Evolutionary conservation across 2,113 vertebrate genomes (phyloP).

Genomic region (Notarius lentiginosus): DNA sequence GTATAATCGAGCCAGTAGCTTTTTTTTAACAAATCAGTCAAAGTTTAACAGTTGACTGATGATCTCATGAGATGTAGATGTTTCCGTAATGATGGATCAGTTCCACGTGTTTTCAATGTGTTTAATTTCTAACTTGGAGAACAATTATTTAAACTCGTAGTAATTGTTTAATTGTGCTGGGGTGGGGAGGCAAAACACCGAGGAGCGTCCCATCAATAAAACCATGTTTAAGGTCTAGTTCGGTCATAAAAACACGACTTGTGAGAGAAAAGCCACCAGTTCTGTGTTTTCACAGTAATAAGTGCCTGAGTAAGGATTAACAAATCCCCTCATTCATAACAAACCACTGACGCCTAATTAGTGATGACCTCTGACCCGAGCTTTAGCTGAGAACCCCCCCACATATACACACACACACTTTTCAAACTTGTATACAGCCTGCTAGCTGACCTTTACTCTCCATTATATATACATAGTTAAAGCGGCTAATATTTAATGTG

Average conservation of each 20-base stretch:
- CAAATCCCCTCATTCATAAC: background rate
- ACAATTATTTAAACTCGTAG: background rate
- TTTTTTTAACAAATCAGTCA: background rate
- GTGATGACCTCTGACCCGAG: conserved; percentile 15
- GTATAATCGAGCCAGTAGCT: background rate
- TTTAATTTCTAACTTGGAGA: background rate
- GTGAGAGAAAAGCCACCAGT: background rate
- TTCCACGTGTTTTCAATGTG: background rate
- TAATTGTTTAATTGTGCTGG: background rate
- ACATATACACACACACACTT: background rate
- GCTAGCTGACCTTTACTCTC: background rate
- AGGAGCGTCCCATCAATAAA: background rate
- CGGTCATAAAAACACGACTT: background rate
- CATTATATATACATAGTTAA: background rate
- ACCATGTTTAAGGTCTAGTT: background rate
- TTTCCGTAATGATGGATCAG: background rate
- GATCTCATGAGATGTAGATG: background rate
- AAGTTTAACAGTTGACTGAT: too few species aligned
- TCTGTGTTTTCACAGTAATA: background rate
- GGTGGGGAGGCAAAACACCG: background rate
- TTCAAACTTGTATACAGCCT: background rate
- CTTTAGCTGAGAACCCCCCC: background rate
- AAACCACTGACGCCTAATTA: background rate
- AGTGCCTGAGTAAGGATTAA: conserved; percentile 8
- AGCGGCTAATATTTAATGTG: background rate